Percentiles rank a stretch among this genome's conserved stretches.
Conservation (phyloP, 2,888 invertebrate species). For the Phengaris alcon region DNA sequence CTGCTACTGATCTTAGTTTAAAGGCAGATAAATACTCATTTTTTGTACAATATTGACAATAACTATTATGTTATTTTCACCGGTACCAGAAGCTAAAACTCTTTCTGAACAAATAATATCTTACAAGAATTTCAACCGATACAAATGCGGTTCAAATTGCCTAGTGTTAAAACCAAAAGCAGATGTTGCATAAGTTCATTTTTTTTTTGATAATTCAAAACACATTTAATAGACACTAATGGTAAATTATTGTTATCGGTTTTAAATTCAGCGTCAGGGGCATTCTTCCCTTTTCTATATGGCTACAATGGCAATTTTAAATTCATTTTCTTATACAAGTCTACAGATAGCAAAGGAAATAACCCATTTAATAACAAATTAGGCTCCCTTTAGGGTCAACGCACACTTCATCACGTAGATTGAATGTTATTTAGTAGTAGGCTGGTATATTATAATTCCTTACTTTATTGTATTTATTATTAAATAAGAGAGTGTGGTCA, state of each 20-base stretch:
- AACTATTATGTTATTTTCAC: too few species aligned
- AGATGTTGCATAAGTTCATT: slow-evolving; percentile 15
- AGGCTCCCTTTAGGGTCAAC: slow-evolving; percentile 46
- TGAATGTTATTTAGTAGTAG: neutral
- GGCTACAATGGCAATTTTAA: slow-evolving; percentile 63
- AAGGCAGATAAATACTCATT: too few species aligned
- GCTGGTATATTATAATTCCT: neutral
- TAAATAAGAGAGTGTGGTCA: too few species aligned
- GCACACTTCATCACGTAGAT: neutral
- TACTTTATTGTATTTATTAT: neutral
- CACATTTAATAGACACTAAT: slow-evolving; percentile 25
- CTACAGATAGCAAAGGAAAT: slow-evolving; percentile 60
- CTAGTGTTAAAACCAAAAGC: slow-evolving; percentile 25
- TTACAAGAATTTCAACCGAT: neutral
- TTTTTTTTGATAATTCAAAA: slow-evolving; percentile 16
- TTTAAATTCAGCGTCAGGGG: slow-evolving; percentile 31
- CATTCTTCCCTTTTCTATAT: slow-evolving; percentile 54
- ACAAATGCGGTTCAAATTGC: neutral
- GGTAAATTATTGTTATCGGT: slow-evolving; percentile 29
- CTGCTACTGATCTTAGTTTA: too few species aligned
- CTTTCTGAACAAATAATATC: neutral
- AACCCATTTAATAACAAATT: slow-evolving; percentile 76
- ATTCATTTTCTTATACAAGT: slow-evolving; percentile 52
- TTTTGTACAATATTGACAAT: too few species aligned
- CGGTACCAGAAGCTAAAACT: neutral